phyloP scores from a whole-genome alignment of 1,140 invertebrate species.

The Aporrectodea caliginosa region DNA sequence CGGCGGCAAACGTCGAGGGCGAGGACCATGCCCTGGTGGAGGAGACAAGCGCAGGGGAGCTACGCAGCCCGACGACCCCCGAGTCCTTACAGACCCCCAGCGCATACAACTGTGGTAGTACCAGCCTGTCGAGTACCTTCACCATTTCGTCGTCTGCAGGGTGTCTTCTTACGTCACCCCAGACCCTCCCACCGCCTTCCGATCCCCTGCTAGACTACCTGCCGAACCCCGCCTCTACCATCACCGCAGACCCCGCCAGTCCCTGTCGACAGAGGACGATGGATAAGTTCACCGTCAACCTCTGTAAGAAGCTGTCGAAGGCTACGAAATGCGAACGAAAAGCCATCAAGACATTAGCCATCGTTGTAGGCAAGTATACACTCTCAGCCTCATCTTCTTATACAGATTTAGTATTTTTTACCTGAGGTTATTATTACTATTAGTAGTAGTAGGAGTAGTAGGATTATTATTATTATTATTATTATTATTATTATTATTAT shows the following conservation, averaged over 20 bases:
- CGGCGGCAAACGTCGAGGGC: no score
- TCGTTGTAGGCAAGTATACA: slow-evolving; percentile 80
- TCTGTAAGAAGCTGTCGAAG: slow-evolving; percentile 71
- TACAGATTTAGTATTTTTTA: no score
- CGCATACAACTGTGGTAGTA: neutral
- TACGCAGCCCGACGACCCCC: no score
- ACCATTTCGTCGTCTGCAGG: neutral
- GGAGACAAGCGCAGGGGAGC: no score
- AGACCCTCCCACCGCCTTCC: neutral
- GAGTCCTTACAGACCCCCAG: neutral
- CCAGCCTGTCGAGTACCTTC: neutral
- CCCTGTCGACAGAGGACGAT: neutral
- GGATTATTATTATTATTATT: no score
- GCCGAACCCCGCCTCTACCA: neutral
- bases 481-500: no score
- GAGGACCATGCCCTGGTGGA: no score
- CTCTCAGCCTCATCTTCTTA: no score
- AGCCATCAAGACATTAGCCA: slow-evolving; percentile 96
- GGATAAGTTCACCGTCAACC: slow-evolving; percentile 34
- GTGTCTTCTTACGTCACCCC: neutral
- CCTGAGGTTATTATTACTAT: no score
- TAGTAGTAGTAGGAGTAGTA: no score
- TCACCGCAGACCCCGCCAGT: neutral
- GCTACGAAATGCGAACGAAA: slow-evolving; percentile 93
- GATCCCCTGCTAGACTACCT: no score